These are phyloP conservation scores for Lypha dubia DNA, from an alignment of 2,888 invertebrate species.

Conservation along the genomic window DNA sequence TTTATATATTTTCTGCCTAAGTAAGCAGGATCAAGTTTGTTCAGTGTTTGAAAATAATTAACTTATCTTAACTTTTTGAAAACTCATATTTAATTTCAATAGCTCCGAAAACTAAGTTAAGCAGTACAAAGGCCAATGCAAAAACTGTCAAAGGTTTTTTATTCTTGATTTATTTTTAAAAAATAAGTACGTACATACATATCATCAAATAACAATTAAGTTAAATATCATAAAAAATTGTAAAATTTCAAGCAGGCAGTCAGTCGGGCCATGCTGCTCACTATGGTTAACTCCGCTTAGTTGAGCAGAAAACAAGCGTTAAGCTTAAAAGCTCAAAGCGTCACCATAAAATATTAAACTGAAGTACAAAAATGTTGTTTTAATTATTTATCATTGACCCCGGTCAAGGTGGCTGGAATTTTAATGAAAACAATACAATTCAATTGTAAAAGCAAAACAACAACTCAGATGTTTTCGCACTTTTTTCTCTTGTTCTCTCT, in stretches of 20 bases:
- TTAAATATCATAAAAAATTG: too few relatives aligned
- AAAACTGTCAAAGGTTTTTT: too few relatives aligned
- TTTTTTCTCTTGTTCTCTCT: neutral
- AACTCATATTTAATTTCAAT: too few relatives aligned
- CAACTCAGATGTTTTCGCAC: neutral
- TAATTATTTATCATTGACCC: conserved; percentile 61
- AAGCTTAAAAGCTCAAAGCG: conserved; percentile 14
- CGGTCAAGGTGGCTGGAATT: conserved; percentile 64
- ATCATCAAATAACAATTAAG: neutral
- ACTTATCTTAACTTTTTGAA: too few relatives aligned
- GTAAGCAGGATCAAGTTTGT: too few relatives aligned
- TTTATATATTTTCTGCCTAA: too few relatives aligned
- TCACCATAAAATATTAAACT: neutral
- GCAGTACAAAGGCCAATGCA: too few relatives aligned
- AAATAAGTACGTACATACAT: too few relatives aligned
- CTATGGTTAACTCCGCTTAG: neutral
- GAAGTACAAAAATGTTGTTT: conserved; percentile 3
- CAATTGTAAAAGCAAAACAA: conserved; percentile 24
- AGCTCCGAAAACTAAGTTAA: too few relatives aligned
- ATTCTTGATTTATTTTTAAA: too few relatives aligned
- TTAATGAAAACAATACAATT: conserved; percentile 25
- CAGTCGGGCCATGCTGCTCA: neutral
- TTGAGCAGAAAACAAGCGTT: conserved; percentile 19
- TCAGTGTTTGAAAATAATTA: too few relatives aligned
- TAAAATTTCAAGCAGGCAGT: neutral